A percentile compares a stretch with the other conserved stretches of the same genome.
These are phyloP conservation scores for Theropithecus gelada DNA, from an alignment of 2,113 vertebrate species.

Conservation along the genomic window DNA sequence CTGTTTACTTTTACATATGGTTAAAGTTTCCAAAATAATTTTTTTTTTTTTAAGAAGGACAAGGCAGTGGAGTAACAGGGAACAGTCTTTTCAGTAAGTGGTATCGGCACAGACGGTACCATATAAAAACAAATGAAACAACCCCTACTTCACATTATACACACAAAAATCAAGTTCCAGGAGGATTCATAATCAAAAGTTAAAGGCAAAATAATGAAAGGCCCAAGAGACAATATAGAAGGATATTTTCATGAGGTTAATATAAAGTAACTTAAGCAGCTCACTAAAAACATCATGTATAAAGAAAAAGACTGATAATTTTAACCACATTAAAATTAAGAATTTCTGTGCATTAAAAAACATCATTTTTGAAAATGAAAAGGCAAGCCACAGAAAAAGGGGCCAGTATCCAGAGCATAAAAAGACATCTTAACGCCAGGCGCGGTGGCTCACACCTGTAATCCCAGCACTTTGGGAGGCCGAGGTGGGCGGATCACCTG, in stretches of 20 bases:
- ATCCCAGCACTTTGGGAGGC: no score
- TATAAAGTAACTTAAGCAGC: neutral
- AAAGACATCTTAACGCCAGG: neutral
- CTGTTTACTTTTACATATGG: neutral
- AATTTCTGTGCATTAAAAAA: neutral
- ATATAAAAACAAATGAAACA: neutral
- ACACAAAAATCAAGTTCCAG: neutral
- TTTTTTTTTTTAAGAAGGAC: no score
- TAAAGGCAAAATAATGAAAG: neutral
- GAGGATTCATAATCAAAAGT: neutral
- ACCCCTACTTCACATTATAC: neutral
- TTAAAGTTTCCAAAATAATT: neutral
- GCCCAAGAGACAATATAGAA: neutral
- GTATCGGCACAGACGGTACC: neutral
- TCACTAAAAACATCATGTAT: neutral
- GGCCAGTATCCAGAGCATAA: neutral
- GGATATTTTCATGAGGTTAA: neutral
- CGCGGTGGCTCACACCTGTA: no score
- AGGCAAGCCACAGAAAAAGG: neutral
- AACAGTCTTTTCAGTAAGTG: neutral
- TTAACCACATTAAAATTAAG: constrained; percentile 24
- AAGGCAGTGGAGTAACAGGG: neutral
- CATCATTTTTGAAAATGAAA: neutral
- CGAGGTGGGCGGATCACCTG: no score
- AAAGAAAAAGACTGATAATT: neutral